Evolutionary conservation across 2,888 invertebrate species (phyloP).

Genomic region (Cryptocheilus praepositus): DNA sequence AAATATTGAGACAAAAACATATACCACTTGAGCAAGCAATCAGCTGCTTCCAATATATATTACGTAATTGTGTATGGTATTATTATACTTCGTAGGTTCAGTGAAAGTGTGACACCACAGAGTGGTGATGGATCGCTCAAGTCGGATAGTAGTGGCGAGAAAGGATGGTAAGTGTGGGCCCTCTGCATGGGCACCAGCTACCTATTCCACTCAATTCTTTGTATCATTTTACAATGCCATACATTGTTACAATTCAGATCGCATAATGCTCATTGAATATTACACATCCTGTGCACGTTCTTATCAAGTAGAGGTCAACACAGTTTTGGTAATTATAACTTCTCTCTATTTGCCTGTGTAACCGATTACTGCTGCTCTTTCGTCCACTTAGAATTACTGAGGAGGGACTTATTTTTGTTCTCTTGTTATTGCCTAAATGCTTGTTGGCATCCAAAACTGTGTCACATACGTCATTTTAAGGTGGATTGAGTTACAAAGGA

Average conservation of each 20-base stretch:
- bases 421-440: too few species aligned
- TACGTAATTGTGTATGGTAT: slow-evolving; percentile 48
- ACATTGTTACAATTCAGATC: slow-evolving; percentile 37
- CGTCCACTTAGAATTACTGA: too few species aligned
- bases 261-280: slow-evolving; percentile 24
- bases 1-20: slow-evolving; percentile 8
- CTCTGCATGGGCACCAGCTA: slow-evolving; percentile 56
- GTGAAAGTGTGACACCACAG: slow-evolving; percentile 74
- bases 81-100: slow-evolving; percentile 72
- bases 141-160: slow-evolving; percentile 72
- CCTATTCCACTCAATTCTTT: slow-evolving; percentile 51
- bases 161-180: slow-evolving; percentile 72
- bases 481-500: too few species aligned
- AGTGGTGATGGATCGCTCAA: slow-evolving; percentile 72
- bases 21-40: slow-evolving; percentile 18
- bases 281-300: slow-evolving; percentile 30
- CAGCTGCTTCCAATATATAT: slow-evolving; percentile 27
- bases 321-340: slow-evolving; percentile 26
- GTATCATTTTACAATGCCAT: slow-evolving; percentile 45
- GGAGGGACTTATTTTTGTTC: too few species aligned
- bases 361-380: too few species aligned
- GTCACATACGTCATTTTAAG: not conserved
- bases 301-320: slow-evolving; percentile 27
- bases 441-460: slow-evolving; percentile 2
- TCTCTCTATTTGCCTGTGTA: slow-evolving; percentile 11